Base-by-base conservation (phyloP, 2,888 invertebrate species). In the Eremobia ochroleuca region DNA sequence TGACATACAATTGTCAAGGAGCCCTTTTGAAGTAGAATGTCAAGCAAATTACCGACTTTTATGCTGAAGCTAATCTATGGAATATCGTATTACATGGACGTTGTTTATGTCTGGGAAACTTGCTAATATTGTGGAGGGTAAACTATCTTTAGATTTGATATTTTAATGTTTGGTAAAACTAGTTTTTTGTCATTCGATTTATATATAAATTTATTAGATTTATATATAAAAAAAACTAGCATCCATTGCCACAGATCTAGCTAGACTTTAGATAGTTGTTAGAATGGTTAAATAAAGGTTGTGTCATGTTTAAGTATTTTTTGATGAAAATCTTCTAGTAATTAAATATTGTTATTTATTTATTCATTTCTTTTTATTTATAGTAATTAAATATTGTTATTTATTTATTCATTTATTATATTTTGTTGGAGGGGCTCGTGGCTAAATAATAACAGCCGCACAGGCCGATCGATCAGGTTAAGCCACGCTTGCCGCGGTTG, bases 1-100 rank as follows among this genome's bases (percentile, higher is more conserved):
- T 93, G 90, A 92, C 92, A 90, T 89, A 87, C 93, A 93, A 94
- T 94, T 91, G 94, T 91, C 89, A 89, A 87, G 80, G 87, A 91
- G 91, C 90, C 94, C 91, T 93, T 94, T 93, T 90, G 88, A 92
- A 92, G 91, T 88, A 92, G 89, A 95, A 95, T 94, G 93, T 92
- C 93, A 93, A 89, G 92, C 79, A 92, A 94, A 93, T 95, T 92
- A 89, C 91, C 82, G 86, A 84, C 86, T 86, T 90, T 90, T 90
- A 88, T 90, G 90, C 90, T 90, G 88, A 43, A 15, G 13, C 43
- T 91, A 90, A 92, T 91, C 90, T 91, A 88, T 79, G 90, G 91
- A 92, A 92, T 91, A 90, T 88, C 81, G 80, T 82, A 88, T 89
- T 89, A 87, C 80, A 75, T 40, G n/a, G 61, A 61, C 28, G 70